Base-by-base conservation (phyloP, 2,113 vertebrate species). In the Charadrius vociferus region DNA sequence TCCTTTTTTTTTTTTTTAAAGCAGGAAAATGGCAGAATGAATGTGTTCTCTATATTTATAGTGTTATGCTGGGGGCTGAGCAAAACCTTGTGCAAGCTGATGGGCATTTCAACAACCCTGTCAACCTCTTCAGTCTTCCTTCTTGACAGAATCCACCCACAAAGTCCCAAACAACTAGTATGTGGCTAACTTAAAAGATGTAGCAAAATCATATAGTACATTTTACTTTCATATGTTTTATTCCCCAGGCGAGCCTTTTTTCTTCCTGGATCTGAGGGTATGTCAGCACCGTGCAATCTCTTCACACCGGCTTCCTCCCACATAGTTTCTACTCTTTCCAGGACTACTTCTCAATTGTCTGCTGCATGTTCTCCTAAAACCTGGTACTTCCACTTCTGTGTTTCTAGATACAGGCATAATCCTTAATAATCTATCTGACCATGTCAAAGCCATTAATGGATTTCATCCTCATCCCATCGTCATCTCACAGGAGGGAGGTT, bases 231-330 rank as follows among this genome's bases (percentile, higher is more conserved):
- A 18, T 37, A 67, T 10, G 12, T 49, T 90, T 55, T 81, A 37
- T 16, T 78, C 24, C 45, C 39, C 1, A 1, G 1, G 13, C 0
- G 0, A 95, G 16, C 12, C 29, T 61, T 55, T 56, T 55, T 73
- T 52, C 53, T 39, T 63, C 18, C 43, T 29, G 63, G 37, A 78
- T 52, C n/a, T 71, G 61, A 81, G 14, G 18, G 3, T 86, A 59
- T 36, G 49, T 65, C 67, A 90, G 71, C 36, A 52, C 21, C 27
- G 20, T 15, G 30, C 21, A 77, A 22, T 29, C 45, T 67, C 59
- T 78, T 84, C 20, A 15, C 20, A 18, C 0, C 0, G n/a, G 29
- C 45, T 84, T 78, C 17, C 17, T 77, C 34, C 53, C 29, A 47
- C 9, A 6, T 5, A 0, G 12, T 53, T 83, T 73, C 75, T 59